phyloP scores from a whole-genome alignment of 2,797 vertebrate species.

The Pseudochaenichthys georgianus region DNA sequence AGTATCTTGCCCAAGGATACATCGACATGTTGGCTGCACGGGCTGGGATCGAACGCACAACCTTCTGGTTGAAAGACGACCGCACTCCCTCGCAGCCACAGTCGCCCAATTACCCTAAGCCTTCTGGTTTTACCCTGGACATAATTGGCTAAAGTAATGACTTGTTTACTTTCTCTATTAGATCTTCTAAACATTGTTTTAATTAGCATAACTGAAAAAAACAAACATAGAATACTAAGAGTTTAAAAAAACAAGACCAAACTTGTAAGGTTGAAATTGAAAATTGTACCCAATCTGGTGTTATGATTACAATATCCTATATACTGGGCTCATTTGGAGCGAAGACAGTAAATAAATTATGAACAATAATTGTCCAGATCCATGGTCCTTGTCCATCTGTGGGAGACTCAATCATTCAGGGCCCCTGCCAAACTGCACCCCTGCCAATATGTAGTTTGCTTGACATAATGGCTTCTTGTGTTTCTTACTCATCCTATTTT shows the following conservation, averaged over 20 bases:
- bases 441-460: constrained; percentile 3
- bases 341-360: constrained; percentile 27
- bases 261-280: neutral
- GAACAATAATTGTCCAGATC: constrained; percentile 24
- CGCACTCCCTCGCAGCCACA: too few species aligned
- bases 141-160: neutral
- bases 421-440: neutral
- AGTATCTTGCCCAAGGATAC: too few species aligned
- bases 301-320: neutral
- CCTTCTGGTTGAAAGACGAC: too few species aligned
- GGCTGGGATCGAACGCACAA: too few species aligned
- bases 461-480: constrained; percentile 10
- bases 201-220: neutral
- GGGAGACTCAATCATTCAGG: constrained; percentile 15
- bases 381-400: neutral
- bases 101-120: too few species aligned
- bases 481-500: constrained; percentile 7
- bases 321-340: constrained; percentile 1
- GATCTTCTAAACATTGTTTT: neutral
- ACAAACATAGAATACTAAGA: too few species aligned
- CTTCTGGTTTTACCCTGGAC: neutral
- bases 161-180: constrained; percentile 4
- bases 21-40: too few species aligned
- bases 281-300: neutral
- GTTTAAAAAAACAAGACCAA: too few species aligned